Evolutionary conservation across 2,113 vertebrate genomes (phyloP), one percentile per base, ranked within the genome.

Genomic region (Cyphomyrus discorhynchus): DNA sequence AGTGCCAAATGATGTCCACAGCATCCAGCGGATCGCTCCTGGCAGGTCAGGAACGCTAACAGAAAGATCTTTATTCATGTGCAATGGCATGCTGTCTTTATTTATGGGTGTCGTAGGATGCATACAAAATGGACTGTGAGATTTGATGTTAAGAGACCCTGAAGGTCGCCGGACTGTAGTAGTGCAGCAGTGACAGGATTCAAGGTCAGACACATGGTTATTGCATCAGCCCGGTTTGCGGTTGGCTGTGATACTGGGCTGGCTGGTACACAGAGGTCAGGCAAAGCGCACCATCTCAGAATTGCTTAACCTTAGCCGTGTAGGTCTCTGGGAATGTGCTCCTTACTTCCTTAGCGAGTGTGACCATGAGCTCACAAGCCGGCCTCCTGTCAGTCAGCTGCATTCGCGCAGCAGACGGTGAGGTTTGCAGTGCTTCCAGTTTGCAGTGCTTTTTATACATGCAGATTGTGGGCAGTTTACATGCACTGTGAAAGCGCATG

Each of bases 1-100:
- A n/a, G 87, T 47, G 84, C 8, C 3, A 15, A n/a, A 15, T 3
- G 4, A 17, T n/a, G 27, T 31, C 52, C 27, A 24, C 7, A 56
- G 4, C 21, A 66, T 53, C 84, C 21, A 74, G 45, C 50, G 50
- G 66, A n/a, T 62, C 17, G 45, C 49, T 89, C 84, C 49, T 86
- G 24, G 90, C 90, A 88, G 93, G 91, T 94, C 93, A 92, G 91
- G 89, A 89, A 35, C 10, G 27, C 31, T 90, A 82, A 92, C 74
- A 49, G 82, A 56, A 88, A 56, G 90, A 52, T 90, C 93, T 92
- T 94, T 92, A 92, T 92, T 92, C 91, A 89, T 91, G 62, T 91
- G 90, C 92, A 93, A 92, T 89, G 91, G 91, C 92, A 93, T 93
- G 93, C 93, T 94, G 92, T 93, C 93, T 95, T 92, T 89, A 88